Conservation (phyloP, 2,113 vertebrate genomes). For the Tenrec ecaudatus region DNA sequence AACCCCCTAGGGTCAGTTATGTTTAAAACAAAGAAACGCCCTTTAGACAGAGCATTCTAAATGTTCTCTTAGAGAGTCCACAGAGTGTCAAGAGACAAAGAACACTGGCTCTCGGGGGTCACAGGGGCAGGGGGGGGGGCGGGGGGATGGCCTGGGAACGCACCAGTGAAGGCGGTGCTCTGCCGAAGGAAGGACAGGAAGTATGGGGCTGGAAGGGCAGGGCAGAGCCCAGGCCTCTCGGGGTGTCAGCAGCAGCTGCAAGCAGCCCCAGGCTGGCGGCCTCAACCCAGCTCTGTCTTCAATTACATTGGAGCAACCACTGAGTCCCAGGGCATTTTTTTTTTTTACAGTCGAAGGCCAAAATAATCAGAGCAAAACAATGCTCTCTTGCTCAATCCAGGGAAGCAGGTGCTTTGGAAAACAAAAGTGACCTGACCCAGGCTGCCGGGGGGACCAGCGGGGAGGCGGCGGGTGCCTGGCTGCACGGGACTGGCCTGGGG, state of each 20-base stretch:
- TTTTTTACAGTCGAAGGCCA: neutral
- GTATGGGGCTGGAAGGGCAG: too few species aligned
- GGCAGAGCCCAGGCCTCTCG: neutral
- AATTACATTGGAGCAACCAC: neutral
- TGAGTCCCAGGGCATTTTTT: neutral
- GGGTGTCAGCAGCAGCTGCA: neutral
- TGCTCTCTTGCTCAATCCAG: conserved; percentile 63
- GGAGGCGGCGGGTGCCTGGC: neutral
- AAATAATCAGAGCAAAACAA: conserved; percentile 52
- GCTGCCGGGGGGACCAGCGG: neutral
- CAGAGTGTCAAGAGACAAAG: neutral
- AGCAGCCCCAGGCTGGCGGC: neutral
- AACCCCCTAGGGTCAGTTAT: neutral
- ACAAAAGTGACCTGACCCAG: conserved; percentile 69
- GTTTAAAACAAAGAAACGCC: neutral
- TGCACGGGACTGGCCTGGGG: neutral
- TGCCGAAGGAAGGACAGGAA: neutral
- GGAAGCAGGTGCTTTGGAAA: conserved; percentile 86
- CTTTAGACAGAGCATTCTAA: neutral
- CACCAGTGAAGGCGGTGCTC: rapidly evolving
- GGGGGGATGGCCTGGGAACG: neutral
- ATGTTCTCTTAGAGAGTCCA: rapidly evolving
- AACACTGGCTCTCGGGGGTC: neutral
- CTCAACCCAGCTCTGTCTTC: neutral
- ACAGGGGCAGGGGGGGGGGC: too few species aligned